Base-by-base conservation (phyloP, 2,113 vertebrate genomes). In the Gobio gobio region DNA sequence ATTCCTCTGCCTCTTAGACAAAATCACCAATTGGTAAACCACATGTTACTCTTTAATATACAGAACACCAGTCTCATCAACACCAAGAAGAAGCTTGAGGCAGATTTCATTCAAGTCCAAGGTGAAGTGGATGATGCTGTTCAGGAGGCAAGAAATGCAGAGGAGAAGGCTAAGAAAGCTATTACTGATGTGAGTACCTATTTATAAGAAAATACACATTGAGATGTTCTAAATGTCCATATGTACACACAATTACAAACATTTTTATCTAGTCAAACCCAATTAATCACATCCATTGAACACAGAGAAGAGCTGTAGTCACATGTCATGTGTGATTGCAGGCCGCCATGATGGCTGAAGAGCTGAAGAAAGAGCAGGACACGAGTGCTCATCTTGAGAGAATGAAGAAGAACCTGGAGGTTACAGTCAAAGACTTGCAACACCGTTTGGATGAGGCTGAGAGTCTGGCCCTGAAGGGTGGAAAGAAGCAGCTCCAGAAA, bases 351-450 rank as follows among this genome's bases (percentile, higher is more conserved):
- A 95, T 96, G 94, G 95, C 94, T 58, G 96, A 98, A 73, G 96
- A 97, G 91, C 91, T 98, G 86, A 97, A 98, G 94, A 97, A 97
- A 85, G 96, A 97, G 87, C 95, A 97, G 91, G 96, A 97, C 83
- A 96, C 96, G 68, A 97, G 94, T 76, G 90, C 95, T 92, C 97
- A 98, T 87, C 93, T 98, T 92, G 97, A 98, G 93, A 91, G 97
- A 64, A 99, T 98, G 97, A 99, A 97, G 94, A 99, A 98, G 95
- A 98, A 98, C 94, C 93, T 96, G 94, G 97, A 98, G 89, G 79
- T 93, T 75, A 94, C 94, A 13, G 94, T 94, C 81, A 95, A 94
- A 83, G 94, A 94, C 89, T 91, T 95, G 87, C 93, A 94, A 83
- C 96, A 97, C 83, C 96, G 96, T 16, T 93, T 98, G 22, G 97